Percentiles rank a stretch among this genome's conserved stretches.
Conservation (phyloP, 1,140 invertebrate genomes). For the Meloidogyne floridensis region DNA sequence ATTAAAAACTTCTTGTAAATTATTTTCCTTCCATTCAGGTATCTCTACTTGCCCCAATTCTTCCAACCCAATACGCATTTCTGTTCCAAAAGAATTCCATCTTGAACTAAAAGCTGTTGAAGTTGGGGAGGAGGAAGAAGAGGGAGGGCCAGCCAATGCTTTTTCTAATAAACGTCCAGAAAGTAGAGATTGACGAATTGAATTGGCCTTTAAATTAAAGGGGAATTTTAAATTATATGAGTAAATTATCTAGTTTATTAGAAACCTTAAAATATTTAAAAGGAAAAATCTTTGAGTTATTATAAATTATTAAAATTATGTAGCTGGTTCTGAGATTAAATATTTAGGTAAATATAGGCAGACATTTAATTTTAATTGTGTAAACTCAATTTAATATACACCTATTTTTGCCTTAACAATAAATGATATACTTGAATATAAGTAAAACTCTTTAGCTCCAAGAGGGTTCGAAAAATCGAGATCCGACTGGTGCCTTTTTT, state of each 20-base stretch:
- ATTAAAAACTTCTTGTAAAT: background rate
- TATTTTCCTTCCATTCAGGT: slow-evolving; percentile 24
- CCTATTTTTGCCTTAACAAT: no score
- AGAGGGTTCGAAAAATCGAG: no score
- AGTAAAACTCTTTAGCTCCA: no score
- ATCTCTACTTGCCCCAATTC: slow-evolving; percentile 13
- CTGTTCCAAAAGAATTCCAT: slow-evolving; percentile 18
- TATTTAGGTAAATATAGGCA: background rate
- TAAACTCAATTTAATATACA: no score
- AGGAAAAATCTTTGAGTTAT: no score
- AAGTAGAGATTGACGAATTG: slow-evolving; percentile 16
- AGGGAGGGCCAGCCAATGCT: background rate
- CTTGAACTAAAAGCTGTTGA: background rate
- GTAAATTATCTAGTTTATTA: background rate
- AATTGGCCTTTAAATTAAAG: slow-evolving; percentile 4
- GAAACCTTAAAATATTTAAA: background rate
- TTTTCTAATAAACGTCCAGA: slow-evolving; percentile 20
- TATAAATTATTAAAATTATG: no score
- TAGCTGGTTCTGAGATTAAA: no score
- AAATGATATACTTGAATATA: no score
- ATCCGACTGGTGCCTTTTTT: background rate
- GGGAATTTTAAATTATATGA: slow-evolving; percentile 6
- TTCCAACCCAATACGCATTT: slow-evolving; percentile 22
- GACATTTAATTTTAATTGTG: no score
- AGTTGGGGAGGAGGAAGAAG: background rate